Conservation (phyloP, 2,797 vertebrate species). For the Meda fulgida region DNA sequence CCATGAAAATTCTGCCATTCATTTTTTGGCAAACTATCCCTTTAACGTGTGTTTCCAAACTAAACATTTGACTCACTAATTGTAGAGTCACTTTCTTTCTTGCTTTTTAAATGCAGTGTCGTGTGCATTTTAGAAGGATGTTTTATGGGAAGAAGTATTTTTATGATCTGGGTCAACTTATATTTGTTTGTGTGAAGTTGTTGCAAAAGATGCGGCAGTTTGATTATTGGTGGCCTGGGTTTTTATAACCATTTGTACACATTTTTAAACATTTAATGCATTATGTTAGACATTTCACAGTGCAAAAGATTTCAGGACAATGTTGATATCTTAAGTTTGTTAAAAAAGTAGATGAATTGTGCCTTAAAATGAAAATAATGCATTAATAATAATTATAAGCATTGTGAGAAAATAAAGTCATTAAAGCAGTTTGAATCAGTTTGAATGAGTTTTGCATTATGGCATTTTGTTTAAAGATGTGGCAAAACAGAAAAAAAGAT, state of each 20-base stretch:
- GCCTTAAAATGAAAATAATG: background rate
- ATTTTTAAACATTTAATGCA: background rate
- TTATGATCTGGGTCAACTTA: background rate
- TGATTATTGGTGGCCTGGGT: background rate
- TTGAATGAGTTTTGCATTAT: too few species aligned
- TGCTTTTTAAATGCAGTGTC: constrained; percentile 4
- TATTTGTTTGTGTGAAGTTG: too few species aligned
- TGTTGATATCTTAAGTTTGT: background rate
- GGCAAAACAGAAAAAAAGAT: too few species aligned
- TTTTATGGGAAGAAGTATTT: background rate
- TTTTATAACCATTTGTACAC: background rate
- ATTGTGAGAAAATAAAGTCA: background rate
- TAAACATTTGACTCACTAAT: background rate
- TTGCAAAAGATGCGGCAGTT: too few species aligned
- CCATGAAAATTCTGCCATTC: too few species aligned
- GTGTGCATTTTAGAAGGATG: background rate
- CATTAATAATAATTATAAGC: background rate
- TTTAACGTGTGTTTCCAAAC: background rate
- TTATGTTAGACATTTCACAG: background rate
- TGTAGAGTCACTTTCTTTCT: constrained; percentile 17
- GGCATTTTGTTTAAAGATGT: too few species aligned
- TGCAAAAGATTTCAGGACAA: background rate
- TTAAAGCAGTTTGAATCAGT: constrained; percentile 1
- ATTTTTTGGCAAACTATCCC: too few species aligned
- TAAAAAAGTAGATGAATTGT: background rate